phyloP scores from a whole-genome alignment of 2,888 invertebrate species.

The Drosophila niveifrons region DNA sequence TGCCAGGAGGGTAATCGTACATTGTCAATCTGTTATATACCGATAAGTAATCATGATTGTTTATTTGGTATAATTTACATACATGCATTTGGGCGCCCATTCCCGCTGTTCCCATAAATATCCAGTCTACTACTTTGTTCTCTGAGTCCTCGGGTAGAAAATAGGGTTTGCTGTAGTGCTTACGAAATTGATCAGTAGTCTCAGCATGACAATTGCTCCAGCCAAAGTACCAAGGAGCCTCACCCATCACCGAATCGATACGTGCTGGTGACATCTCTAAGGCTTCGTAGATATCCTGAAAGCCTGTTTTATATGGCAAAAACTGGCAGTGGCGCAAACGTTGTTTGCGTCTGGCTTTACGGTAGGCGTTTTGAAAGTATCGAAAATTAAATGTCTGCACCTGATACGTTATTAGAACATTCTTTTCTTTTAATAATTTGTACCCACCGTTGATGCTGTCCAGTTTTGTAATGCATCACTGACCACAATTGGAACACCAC shows the following conservation, averaged over 20 bases:
- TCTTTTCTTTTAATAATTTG: neutral
- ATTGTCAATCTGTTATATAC: slow-evolving; percentile 93
- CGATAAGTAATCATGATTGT: neutral
- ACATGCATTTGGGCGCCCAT: slow-evolving; percentile 98
- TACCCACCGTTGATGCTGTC: slow-evolving; percentile 89
- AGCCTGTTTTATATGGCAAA: slow-evolving; percentile 96
- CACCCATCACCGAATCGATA: slow-evolving; percentile 86
- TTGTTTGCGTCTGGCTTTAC: slow-evolving; percentile 86
- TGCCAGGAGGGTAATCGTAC: slow-evolving; percentile 98
- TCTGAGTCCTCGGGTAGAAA: slow-evolving; percentile 95
- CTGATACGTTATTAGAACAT: neutral
- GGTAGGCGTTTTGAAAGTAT: slow-evolving; percentile 93
- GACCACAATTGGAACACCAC: slow-evolving; percentile 93
- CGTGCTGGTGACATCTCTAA: slow-evolving; percentile 92
- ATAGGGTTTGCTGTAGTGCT: slow-evolving; percentile 93
- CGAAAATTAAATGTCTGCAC: slow-evolving; percentile 91
- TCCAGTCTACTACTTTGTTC: slow-evolving; percentile 96
- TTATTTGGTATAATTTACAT: slow-evolving; percentile 46
- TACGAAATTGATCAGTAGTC: slow-evolving; percentile 91
- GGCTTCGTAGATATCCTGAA: slow-evolving; percentile 91
- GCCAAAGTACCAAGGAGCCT: slow-evolving; percentile 88
- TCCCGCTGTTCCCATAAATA: slow-evolving; percentile 98
- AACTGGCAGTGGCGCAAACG: slow-evolving; percentile 93
- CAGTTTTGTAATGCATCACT: slow-evolving; percentile 93
- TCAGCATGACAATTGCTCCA: slow-evolving; percentile 97